phyloP scores from a whole-genome alignment of 1,140 invertebrate genomes.

The Harlomillsia oculata region DNA sequence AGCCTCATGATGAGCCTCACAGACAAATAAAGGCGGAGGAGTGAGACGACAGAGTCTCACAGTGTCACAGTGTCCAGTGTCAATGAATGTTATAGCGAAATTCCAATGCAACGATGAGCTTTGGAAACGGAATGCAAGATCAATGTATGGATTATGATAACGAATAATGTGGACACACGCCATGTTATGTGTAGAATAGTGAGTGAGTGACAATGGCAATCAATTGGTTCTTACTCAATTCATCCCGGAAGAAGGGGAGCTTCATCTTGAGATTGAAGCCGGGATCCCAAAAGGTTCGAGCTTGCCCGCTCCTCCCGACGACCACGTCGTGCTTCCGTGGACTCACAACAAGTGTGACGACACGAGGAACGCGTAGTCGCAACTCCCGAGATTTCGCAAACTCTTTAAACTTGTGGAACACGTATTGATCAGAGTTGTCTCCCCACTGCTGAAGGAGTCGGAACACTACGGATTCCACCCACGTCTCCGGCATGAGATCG shows the following conservation, averaged over 20 bases:
- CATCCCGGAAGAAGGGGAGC: conserved; percentile 34
- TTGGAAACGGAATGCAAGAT: too few species aligned
- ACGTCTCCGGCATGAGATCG: conserved; percentile 11
- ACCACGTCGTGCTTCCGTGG: conserved; percentile 13
- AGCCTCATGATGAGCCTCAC: too few species aligned
- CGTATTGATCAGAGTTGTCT: conserved; percentile 19
- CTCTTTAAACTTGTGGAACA: conserved; percentile 28
- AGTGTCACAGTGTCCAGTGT: too few species aligned
- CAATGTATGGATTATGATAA: too few species aligned
- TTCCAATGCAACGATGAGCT: too few species aligned
- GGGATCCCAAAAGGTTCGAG: conserved; percentile 30
- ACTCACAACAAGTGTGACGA: conserved; percentile 8
- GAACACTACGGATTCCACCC: conserved; percentile 15
- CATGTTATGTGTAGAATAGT: too few species aligned
- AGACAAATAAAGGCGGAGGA: too few species aligned
- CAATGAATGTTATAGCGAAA: too few species aligned
- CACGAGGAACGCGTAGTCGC: conserved; percentile 16
- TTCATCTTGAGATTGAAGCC: conserved; percentile 36
- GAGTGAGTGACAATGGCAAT: too few species aligned
- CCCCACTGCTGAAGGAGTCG: conserved; percentile 19
- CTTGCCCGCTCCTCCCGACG: background rate
- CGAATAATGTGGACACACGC: too few species aligned
- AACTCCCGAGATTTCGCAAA: conserved; percentile 26
- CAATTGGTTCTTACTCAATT: conserved; percentile 32
- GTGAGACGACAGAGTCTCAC: too few species aligned